These are phyloP conservation scores for Capitulum mitella DNA, from an alignment of 2,888 invertebrate species.

Conservation along the genomic window DNA sequence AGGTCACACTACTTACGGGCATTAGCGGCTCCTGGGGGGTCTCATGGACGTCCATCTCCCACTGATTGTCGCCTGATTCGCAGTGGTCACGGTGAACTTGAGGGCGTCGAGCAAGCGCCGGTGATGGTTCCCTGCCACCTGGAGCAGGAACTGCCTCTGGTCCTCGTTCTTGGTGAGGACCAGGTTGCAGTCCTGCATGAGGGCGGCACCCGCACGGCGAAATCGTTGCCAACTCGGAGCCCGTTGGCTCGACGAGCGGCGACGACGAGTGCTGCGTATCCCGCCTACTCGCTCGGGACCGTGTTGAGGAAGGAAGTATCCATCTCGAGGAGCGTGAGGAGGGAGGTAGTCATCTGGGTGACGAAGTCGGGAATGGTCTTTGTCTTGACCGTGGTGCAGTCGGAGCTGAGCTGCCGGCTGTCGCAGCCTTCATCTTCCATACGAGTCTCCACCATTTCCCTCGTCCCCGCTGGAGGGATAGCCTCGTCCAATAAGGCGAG, in stretches of 20 bases:
- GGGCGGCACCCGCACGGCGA: conserved; percentile 28
- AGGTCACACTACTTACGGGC: neutral
- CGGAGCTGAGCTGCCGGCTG: neutral
- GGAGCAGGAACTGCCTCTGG: conserved; percentile 28
- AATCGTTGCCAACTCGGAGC: conserved; percentile 23
- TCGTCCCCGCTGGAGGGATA: neutral
- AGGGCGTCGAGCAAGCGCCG: neutral
- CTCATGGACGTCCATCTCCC: conserved; percentile 15
- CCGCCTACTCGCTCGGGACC: neutral
- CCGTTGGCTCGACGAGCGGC: no score
- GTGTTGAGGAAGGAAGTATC: neutral
- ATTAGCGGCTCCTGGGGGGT: neutral
- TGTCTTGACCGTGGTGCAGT: neutral
- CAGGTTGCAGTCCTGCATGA: conserved; percentile 28
- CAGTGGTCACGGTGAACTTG: neutral
- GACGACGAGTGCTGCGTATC: conserved; percentile 17
- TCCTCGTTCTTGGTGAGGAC: conserved; percentile 28
- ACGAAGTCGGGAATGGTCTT: neutral
- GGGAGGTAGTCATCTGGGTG: neutral
- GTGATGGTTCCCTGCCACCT: conserved; percentile 23
- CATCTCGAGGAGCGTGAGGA: neutral
- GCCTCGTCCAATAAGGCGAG: no score
- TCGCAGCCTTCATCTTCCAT: neutral
- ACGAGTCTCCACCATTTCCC: neutral
- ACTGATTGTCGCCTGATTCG: no score